phyloP scores from a whole-genome alignment of 2,797 vertebrate species.

The Mionectes olivaceus region DNA sequence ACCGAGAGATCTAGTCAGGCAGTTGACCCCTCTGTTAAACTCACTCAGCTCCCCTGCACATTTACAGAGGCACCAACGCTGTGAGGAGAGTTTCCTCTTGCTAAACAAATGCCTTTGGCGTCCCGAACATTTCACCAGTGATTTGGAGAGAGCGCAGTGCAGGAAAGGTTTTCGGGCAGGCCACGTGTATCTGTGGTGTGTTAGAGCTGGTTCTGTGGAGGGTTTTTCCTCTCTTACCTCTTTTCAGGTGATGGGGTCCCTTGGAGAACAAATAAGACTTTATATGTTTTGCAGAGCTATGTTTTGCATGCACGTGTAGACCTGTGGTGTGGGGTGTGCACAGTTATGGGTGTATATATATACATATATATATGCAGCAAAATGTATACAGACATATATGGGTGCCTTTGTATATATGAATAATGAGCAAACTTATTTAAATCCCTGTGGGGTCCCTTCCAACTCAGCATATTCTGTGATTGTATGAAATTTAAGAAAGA shows the following conservation, averaged over 20 bases:
- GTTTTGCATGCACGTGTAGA: accelerated
- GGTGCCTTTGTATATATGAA: accelerated
- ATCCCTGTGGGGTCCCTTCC: background rate
- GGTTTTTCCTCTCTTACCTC: background rate
- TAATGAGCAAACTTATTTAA: background rate
- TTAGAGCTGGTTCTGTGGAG: no score
- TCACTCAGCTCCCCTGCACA: background rate
- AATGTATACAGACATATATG: accelerated
- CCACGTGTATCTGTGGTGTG: accelerated
- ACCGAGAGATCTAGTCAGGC: background rate
- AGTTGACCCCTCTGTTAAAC: background rate
- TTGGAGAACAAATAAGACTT: background rate
- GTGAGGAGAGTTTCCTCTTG: background rate
- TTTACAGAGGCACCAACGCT: accelerated
- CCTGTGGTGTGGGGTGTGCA: background rate
- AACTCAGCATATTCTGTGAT: background rate
- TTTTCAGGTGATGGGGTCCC: background rate
- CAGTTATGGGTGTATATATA: background rate
- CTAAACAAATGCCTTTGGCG: background rate
- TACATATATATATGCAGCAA: background rate
- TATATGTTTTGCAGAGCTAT: accelerated
- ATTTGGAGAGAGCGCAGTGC: accelerated
- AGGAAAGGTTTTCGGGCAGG: background rate
- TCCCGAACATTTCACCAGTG: accelerated
- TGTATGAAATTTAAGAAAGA: background rate